These are phyloP conservation scores for Hybognathus amarus DNA, from an alignment of 2,797 vertebrate species.

Conservation along the genomic window DNA sequence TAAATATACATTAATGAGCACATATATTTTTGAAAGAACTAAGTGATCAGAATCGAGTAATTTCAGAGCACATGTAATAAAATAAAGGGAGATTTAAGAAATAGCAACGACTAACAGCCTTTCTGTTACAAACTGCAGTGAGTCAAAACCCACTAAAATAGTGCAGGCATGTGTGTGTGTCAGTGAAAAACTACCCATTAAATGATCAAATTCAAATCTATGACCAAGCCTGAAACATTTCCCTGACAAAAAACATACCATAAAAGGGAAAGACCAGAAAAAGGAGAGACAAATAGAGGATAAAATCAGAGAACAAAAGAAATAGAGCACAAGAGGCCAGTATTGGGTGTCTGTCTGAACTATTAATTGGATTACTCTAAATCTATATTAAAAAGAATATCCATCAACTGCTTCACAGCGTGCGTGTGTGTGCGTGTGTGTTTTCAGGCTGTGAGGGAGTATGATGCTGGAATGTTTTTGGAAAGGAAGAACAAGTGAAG, in stretches of 20 bases:
- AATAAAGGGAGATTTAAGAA: not conserved
- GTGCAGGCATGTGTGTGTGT: slow-evolving; percentile 39
- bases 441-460: slow-evolving; percentile 55
- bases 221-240: slow-evolving; percentile 55
- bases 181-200: slow-evolving; percentile 45
- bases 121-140: not conserved
- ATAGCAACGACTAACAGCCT: not conserved
- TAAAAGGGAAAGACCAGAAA: slow-evolving; percentile 55
- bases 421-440: slow-evolving; percentile 33
- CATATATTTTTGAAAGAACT: no score
- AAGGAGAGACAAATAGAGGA: slow-evolving; percentile 40
- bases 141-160: slow-evolving; percentile 10
- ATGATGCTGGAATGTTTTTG: slow-evolving; percentile 74
- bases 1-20: no score
- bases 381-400: not conserved
- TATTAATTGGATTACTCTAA: slow-evolving; percentile 66
- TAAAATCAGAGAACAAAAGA: not conserved
- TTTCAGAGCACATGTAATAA: not conserved
- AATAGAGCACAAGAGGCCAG: not conserved
- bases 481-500: slow-evolving; percentile 53
- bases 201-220: slow-evolving; percentile 50
- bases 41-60: not conserved
- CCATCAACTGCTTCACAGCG: slow-evolving; percentile 62
- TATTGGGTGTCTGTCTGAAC: not conserved
- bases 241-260: slow-evolving; percentile 47